Base-by-base conservation (phyloP, 2,888 invertebrate species). In the Cryptophagus acutangulus region DNA sequence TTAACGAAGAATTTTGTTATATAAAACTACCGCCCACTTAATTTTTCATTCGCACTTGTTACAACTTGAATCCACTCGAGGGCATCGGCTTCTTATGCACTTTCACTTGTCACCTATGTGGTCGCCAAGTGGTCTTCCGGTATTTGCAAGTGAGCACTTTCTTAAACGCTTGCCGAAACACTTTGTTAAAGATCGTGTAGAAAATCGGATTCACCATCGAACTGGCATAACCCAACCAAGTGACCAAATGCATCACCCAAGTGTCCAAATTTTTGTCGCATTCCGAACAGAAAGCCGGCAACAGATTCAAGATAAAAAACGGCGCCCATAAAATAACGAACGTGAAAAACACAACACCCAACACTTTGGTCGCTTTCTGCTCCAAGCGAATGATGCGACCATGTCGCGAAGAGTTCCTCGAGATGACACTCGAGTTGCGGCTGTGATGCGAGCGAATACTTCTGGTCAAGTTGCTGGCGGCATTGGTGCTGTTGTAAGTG, bases 321-420 rank as follows among this genome's bases (percentile, higher is more conserved):
- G 94, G 94, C n/a, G 92, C 87, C 93, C 94, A 94, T 24, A 93
- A 77, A 31, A 93, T 82, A 17, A 93, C 92, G 65, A 94, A 94
- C 0, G 91, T 91, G 69, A 91, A 91, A 72, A 94, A 94, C 1
- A 94, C 92, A 1, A 94, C 88, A 2, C 93, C 93, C 13, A 94
- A 72, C 2, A 94, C 95, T 72, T 95, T 93, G 8, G 95, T 94
- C 1, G 96, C 96, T 67, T 95, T 95, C 65, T 95, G 94, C 66
- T 96, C 94, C 37, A 92, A 76, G 2, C 88, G 77, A 38, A 94
- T 80, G 58, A 86, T 89, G 42, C 88, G 74, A 0, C 89, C 89
- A 60, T 89, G 88, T 0, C 88, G 76, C 0, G 86, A 86, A 0
- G 86, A 87, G 59, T 86, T 87, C 39, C 87, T 73, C 3, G 87